Conservation (phyloP, 2,888 invertebrate genomes). For the Cosmopolites sordidus region DNA sequence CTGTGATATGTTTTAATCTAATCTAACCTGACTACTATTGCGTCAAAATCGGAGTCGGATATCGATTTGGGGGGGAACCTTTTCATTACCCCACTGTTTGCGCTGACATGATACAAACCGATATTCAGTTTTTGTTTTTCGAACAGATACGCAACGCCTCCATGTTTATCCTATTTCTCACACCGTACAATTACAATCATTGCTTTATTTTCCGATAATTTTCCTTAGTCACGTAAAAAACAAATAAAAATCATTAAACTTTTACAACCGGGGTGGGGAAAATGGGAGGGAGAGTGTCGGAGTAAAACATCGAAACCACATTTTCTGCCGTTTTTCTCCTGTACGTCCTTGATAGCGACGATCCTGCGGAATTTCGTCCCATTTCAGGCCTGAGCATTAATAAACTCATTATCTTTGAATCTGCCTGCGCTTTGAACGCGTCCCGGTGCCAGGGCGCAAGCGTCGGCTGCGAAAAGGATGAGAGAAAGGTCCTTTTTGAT, state of each 20-base stretch:
- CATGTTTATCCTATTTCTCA: neutral
- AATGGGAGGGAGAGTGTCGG: no score
- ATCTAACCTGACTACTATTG: conserved; percentile 19
- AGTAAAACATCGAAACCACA: no score
- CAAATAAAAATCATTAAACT: no score
- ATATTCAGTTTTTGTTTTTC: conserved; percentile 2
- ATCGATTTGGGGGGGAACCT: conserved; percentile 19
- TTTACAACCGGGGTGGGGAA: no score
- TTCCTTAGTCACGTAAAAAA: no score
- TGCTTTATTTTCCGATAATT: no score
- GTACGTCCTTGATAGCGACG: neutral
- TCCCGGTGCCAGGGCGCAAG: conserved; percentile 6
- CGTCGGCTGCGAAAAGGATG: conserved; percentile 11
- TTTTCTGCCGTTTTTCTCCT: no score
- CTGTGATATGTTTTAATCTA: conserved; percentile 14
- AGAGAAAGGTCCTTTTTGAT: conserved; percentile 20
- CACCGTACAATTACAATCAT: no score
- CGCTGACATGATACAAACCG: conserved; percentile 19
- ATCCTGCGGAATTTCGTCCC: conserved; percentile 19
- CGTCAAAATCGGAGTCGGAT: conserved; percentile 20
- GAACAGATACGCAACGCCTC: neutral
- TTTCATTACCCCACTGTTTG: conserved; percentile 22
- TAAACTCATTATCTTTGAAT: conserved; percentile 25
- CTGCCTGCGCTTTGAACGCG: conserved; percentile 18
- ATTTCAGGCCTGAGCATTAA: conserved; percentile 19